Evolutionary conservation across 2,113 vertebrate genomes (phyloP), one percentile per base, ranked within the genome.

Genomic region (Xiphorhynchus elegans): DNA sequence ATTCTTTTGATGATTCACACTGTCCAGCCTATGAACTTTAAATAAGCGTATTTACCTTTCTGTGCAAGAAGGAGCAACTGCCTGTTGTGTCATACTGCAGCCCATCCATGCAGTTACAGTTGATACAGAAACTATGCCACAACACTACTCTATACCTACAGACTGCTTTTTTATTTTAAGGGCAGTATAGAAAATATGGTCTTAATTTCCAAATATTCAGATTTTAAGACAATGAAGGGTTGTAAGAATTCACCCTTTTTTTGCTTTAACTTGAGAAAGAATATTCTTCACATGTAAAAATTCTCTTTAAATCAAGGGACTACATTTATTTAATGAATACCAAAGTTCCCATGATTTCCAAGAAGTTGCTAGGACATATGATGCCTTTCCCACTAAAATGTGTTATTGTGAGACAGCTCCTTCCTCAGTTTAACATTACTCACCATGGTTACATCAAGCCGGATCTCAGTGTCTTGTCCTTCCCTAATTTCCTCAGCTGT

Each of bases 61-160:
- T 18, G 28, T 35, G 31, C 13, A 76, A 81, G 19, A 84, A 17
- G 2, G 11, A 56, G 67, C 42, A 53, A 49, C 23, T 84, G 4
- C 13, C 9, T 42, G 5, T 24, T 0, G 0, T 24, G 13, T 56
- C 62, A 5, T 4, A 52, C 37, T 33, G 58, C 37, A 76, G 9
- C 16, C 16, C 8, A 60, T 42, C 21, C 13, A 14, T 29, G 28
- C 3, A n/a, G 17, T 63, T n/a, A 44, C 1, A n/a, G 4, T 5
- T 79, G 10, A 18, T 9, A 24, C 3, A 75, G 19, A 7, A 31
- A 23, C 39, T 59, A 11, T 13, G 5, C 4, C 16, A 17, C 8
- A 50, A 16, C 24, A 49, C 23, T 37, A 37, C 21, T 62, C 16
- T 42, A 17, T 21, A 52, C 3, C 1, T 3, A 19, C 7, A 49